A percentile compares a stretch with the other conserved stretches of the same genome.
These are phyloP conservation scores for Astreopora myriophthalma DNA, from an alignment of 64 coral and sea anemone genomes.

Conservation along the genomic window DNA sequence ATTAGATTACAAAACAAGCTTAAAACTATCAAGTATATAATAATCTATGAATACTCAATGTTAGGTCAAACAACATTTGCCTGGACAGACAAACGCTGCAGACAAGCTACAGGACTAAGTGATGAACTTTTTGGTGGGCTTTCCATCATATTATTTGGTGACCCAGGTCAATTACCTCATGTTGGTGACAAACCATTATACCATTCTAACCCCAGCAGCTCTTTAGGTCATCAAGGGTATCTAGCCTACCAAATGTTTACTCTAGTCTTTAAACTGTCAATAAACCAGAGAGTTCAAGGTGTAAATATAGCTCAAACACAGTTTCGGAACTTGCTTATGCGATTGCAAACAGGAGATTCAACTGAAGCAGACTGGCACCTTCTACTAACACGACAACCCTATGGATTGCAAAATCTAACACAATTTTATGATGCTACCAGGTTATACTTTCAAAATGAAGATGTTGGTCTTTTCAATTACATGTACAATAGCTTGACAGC, in stretches of 20 bases:
- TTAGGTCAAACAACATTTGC: conserved; percentile 14
- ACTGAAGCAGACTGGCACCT: not conserved
- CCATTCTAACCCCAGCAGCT: too few relatives aligned
- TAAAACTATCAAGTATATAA: not conserved
- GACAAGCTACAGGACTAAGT: conserved; percentile 32
- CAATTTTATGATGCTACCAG: not conserved
- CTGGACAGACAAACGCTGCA: conserved; percentile 11
- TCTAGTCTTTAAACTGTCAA: too few relatives aligned
- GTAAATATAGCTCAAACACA: not conserved
- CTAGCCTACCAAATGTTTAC: too few relatives aligned
- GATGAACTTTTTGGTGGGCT: too few relatives aligned
- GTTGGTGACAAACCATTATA: too few relatives aligned
- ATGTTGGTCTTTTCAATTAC: not conserved
- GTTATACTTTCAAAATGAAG: not conserved
- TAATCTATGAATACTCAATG: conserved; percentile 32
- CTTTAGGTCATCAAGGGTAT: too few relatives aligned
- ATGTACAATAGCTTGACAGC: not conserved
- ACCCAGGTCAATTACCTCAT: too few relatives aligned
- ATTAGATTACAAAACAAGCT: not conserved
- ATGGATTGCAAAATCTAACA: not conserved
- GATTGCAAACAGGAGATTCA: not conserved
- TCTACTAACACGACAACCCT: not conserved
- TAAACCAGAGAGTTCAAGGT: not conserved
- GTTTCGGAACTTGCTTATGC: not conserved
- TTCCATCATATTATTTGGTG: too few relatives aligned